Conservation (phyloP, 2,797 vertebrate genomes). For the Bradypodion ventrale region DNA sequence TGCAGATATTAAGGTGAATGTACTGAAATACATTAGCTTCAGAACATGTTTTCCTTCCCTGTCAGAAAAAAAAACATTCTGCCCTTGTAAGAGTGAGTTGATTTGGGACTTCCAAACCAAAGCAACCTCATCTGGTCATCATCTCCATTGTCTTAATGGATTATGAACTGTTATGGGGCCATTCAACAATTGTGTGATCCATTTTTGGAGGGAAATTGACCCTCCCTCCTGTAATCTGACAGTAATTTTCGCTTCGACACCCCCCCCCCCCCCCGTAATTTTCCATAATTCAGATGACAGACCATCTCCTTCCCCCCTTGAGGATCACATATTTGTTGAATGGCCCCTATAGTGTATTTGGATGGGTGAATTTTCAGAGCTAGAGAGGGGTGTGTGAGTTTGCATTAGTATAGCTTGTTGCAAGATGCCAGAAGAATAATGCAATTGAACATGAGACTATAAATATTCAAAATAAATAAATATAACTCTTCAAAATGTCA, state of each 20-base stretch:
- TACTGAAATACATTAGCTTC: neutral
- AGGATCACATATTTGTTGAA: no score
- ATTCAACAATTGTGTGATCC: no score
- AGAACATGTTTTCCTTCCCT: neutral
- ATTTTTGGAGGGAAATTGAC: no score
- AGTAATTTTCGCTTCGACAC: no score
- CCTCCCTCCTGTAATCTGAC: no score
- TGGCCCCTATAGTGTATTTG: neutral
- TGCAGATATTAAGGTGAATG: no score
- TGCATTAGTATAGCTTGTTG: neutral
- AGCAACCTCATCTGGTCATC: neutral
- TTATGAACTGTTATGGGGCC: neutral
- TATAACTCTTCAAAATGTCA: neutral
- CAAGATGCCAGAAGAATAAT: neutral
- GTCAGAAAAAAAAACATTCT: neutral
- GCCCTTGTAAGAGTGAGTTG: neutral
- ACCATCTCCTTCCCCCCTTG: no score
- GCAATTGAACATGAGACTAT: neutral
- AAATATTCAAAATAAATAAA: neutral
- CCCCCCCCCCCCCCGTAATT: no score
- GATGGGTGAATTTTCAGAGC: neutral
- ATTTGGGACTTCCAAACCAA: neutral
- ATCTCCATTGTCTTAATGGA: neutral
- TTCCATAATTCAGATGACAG: no score
- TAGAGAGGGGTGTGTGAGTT: neutral